Percentiles rank a stretch among this genome's conserved stretches.
Conservation (phyloP, 2,888 invertebrate genomes). For the Apamea sordens region DNA sequence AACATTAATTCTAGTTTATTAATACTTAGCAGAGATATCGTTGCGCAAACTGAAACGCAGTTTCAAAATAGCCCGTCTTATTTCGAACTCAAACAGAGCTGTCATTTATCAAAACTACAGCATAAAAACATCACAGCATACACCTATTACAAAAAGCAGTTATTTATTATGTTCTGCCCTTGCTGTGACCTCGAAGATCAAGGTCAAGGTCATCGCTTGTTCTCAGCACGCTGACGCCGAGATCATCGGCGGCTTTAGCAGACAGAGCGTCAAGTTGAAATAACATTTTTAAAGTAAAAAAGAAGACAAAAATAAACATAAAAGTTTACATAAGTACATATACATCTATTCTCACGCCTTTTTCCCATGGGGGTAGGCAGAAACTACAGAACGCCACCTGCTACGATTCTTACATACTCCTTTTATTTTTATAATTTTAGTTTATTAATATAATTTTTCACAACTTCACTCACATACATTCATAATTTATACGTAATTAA, state of each 20-base stretch:
- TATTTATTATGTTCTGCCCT: constrained; percentile 36
- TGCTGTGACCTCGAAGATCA: constrained; percentile 53
- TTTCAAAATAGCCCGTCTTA: background rate
- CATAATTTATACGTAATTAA: no score
- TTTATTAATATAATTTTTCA: background rate
- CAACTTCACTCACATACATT: background rate
- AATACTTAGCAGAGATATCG: no score
- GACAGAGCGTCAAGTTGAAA: constrained; percentile 94
- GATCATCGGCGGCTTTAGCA: constrained; percentile 89
- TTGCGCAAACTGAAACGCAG: no score
- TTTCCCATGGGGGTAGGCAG: background rate
- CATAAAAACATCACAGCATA: background rate
- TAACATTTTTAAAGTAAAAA: background rate
- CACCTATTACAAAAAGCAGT: background rate
- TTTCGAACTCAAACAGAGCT: background rate
- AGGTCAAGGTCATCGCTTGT: constrained; percentile 55
- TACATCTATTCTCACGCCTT: background rate
- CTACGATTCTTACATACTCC: background rate
- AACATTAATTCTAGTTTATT: no score
- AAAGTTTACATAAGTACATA: background rate
- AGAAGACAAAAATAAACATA: background rate
- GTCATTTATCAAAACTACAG: background rate
- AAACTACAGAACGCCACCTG: background rate
- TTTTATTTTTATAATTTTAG: background rate
- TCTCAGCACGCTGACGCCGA: constrained; percentile 85